These are phyloP conservation scores for Spisula subtruncata DNA, from an alignment of 2,888 invertebrate species.

Conservation along the genomic window DNA sequence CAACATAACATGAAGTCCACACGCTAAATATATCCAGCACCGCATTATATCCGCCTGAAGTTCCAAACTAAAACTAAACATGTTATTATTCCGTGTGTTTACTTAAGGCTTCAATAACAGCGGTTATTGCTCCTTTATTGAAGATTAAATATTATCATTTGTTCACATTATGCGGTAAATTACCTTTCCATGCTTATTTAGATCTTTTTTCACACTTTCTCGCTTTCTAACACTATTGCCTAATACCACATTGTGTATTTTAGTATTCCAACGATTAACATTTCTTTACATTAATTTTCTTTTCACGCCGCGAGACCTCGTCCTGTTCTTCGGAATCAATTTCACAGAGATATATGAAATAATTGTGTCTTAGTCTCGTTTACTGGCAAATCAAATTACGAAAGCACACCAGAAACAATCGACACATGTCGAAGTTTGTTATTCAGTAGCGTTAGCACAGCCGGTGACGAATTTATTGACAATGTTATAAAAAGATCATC, in stretches of 20 bases:
- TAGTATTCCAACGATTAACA: neutral
- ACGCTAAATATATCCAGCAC: neutral
- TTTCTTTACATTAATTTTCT: neutral
- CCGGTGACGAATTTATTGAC: neutral
- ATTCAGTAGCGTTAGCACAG: neutral
- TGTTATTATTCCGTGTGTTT: neutral
- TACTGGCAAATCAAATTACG: neutral
- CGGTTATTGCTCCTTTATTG: neutral
- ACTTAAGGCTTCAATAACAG: neutral
- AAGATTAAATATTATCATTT: slow-evolving; percentile 10
- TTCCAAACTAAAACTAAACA: neutral
- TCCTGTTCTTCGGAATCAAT: neutral
- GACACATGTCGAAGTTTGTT: neutral
- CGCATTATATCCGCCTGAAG: neutral
- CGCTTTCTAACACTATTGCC: neutral
- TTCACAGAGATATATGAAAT: neutral
- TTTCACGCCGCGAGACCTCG: neutral
- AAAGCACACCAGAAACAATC: neutral
- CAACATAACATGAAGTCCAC: neutral
- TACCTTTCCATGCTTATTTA: neutral
- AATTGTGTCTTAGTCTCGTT: slow-evolving; percentile 1
- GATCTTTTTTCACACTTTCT: neutral
- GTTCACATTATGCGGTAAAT: neutral
- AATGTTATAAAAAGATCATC: neutral
- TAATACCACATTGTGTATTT: neutral